These are phyloP conservation scores for Dusona sp. DNA, from an alignment of 2,888 invertebrate species.

Conservation along the genomic window DNA sequence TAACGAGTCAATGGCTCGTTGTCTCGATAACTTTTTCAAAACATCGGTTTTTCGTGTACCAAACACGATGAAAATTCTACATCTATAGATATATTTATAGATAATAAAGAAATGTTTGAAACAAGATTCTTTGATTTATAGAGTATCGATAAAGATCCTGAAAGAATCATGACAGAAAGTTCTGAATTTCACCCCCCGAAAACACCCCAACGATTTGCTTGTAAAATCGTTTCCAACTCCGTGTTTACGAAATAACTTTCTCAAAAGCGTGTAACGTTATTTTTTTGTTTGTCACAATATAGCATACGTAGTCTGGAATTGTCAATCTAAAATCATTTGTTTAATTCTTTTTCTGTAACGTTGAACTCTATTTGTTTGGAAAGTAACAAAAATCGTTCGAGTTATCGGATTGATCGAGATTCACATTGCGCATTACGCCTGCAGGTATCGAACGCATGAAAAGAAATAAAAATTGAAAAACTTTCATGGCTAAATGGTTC, in stretches of 20 bases:
- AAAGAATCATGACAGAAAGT: neutral
- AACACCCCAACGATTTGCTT: too few species aligned
- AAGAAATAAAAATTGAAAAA: neutral
- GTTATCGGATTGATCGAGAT: too few species aligned
- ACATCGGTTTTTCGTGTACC: constrained; percentile 8
- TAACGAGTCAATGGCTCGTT: constrained; percentile 58
- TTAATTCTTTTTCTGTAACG: neutral
- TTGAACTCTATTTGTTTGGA: neutral
- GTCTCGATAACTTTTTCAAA: constrained; percentile 53
- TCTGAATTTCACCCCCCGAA: too few species aligned
- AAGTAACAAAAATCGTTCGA: too few species aligned
- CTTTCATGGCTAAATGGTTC: neutral
- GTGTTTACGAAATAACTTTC: too few species aligned
- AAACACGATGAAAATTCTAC: neutral
- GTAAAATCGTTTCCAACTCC: too few species aligned
- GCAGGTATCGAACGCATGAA: too few species aligned
- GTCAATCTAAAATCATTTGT: neutral
- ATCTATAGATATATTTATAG: neutral
- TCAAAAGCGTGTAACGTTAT: neutral
- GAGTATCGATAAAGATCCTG: neutral
- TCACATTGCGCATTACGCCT: too few species aligned
- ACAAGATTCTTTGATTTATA: neutral
- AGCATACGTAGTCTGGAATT: neutral
- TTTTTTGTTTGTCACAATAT: neutral
- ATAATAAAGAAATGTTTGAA: neutral